A percentile compares a stretch with the other conserved stretches of the same genome.
Evolutionary conservation across 2,113 vertebrate species (phyloP).

Genomic region (Phaethornis superciliosus): DNA sequence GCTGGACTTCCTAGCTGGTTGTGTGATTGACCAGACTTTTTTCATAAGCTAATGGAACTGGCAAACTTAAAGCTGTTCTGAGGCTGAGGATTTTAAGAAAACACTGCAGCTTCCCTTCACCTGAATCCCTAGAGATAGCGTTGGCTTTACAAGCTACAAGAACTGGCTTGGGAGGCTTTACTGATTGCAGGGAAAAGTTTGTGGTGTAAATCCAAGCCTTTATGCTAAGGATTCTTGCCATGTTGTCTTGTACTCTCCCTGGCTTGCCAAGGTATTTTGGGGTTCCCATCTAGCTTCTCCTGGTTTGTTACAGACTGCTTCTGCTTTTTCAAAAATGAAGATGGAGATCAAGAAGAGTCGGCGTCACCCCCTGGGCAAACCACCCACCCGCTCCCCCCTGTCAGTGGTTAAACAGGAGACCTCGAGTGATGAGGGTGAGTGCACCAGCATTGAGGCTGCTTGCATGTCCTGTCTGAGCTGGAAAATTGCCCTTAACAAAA

Average conservation of each 20-base stretch:
- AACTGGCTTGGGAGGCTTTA: background rate
- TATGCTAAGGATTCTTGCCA: background rate
- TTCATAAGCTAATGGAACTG: background rate
- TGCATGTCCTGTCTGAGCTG: background rate
- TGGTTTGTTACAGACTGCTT: conserved; percentile 61
- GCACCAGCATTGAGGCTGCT: fast-evolving
- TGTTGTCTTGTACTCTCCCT: background rate
- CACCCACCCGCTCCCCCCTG: conserved; percentile 87
- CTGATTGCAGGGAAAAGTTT: background rate
- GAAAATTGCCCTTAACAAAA: background rate
- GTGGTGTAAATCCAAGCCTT: background rate
- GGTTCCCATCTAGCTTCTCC: background rate
- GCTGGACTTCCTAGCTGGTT: background rate
- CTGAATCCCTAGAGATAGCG: background rate
- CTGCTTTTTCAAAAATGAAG: conserved; percentile 84
- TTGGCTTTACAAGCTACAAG: background rate
- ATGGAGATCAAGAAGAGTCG: conserved; percentile 95
- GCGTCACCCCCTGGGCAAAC: conserved; percentile 91
- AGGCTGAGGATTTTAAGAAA: background rate
- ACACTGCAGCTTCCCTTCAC: background rate
- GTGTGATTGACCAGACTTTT: background rate
- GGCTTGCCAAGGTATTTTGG: background rate
- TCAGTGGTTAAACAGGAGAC: conserved; percentile 93
- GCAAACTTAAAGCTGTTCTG: background rate
- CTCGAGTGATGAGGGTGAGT: conserved; percentile 88